A percentile compares a stretch with the other conserved stretches of the same genome.
phyloP scores from a whole-genome alignment of 2,888 invertebrate species.

The Brachypalpus laphriformis region DNA sequence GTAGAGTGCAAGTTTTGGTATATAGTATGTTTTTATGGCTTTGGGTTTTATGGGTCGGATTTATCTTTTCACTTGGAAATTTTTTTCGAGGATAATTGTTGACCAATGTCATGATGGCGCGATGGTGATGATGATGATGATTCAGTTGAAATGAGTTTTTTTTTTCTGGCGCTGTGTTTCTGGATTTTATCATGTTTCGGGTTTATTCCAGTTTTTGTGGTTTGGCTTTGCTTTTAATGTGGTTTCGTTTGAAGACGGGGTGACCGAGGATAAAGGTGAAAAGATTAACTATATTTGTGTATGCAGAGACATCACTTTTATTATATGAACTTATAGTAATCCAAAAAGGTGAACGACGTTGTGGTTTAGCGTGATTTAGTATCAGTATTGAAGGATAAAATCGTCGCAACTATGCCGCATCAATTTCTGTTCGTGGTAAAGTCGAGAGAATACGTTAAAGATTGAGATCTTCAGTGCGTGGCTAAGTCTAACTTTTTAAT shows the following conservation, averaged over 20 bases:
- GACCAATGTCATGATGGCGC: slow-evolving; percentile 35
- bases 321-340: neutral
- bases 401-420: no score
- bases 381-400: no score
- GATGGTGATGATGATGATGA: slow-evolving; percentile 15
- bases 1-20: neutral
- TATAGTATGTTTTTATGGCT: slow-evolving; percentile 24
- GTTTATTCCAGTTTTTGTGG: slow-evolving; percentile 9
- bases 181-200: neutral
- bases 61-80: slow-evolving; percentile 45
- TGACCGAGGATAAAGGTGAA: neutral
- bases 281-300: neutral
- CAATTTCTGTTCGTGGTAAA: no score
- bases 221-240: slow-evolving; percentile 1
- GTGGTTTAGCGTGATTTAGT: no score
- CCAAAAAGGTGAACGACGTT: no score
- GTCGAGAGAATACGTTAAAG: no score
- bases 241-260: neutral
- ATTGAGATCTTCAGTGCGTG: no score
- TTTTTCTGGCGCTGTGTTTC: neutral
- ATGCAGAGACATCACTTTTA: neutral
- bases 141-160: slow-evolving; percentile 9
- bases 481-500: no score
- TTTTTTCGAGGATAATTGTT: slow-evolving; percentile 30
- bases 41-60: slow-evolving; percentile 39